These are phyloP conservation scores for Corythoichthys intestinalis DNA, from an alignment of 2,113 vertebrate genomes.

Conservation along the genomic window DNA sequence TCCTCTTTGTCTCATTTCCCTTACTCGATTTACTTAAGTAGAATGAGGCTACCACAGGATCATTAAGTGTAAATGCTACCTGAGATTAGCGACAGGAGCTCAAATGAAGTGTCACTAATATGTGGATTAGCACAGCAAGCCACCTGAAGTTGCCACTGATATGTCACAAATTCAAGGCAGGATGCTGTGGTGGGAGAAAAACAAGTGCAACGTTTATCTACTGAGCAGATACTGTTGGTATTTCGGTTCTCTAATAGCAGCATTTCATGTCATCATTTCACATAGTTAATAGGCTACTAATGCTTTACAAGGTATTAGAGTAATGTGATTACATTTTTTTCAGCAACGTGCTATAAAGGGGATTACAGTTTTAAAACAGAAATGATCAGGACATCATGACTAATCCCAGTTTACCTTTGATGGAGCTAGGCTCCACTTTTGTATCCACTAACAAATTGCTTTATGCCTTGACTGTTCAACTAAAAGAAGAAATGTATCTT, in stretches of 20 bases:
- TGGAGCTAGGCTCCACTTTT: not conserved
- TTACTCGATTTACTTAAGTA: conserved; percentile 68
- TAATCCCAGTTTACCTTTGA: conserved; percentile 7
- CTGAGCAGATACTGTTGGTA: not conserved
- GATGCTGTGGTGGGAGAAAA: conserved; percentile 15
- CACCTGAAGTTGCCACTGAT: conserved; percentile 66
- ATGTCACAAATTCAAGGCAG: conserved; percentile 40
- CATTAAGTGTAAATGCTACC: conserved; percentile 77
- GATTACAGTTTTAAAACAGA: not conserved
- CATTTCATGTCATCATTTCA: not conserved
- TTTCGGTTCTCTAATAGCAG: not conserved
- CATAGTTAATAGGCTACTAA: not conserved
- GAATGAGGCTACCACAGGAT: conserved; percentile 69
- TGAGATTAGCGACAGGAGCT: conserved; percentile 72
- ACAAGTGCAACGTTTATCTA: conserved; percentile 20
- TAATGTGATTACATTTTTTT: not conserved
- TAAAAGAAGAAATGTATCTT: not conserved
- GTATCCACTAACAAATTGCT: not conserved
- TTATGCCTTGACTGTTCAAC: not conserved
- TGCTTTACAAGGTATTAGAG: not conserved
- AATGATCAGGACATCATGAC: not conserved
- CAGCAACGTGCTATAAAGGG: not conserved
- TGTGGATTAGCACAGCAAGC: conserved; percentile 76
- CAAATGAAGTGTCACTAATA: conserved; percentile 79
- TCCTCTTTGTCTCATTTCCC: conserved; percentile 61